Percentiles rank a stretch among this genome's conserved stretches.
Conservation (phyloP, 2,113 vertebrate genomes). For the Martes martes region DNA sequence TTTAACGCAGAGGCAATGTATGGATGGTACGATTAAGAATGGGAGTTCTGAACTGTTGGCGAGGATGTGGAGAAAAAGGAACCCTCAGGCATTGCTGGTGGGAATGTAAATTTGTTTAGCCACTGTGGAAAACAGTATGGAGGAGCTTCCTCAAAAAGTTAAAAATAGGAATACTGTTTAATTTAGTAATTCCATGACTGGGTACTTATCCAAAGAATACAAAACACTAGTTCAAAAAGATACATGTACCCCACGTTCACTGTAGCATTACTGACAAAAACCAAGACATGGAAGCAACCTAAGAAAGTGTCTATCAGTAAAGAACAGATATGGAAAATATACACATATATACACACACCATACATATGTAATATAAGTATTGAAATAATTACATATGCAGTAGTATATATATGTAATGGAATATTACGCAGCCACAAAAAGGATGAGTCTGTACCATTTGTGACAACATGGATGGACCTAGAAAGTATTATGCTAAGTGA, state of each 20-base stretch:
- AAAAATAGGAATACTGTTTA: neutral
- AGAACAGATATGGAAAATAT: neutral
- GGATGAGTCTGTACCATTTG: neutral
- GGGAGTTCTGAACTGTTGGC: neutral
- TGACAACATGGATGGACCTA: neutral
- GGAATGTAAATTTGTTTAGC: neutral
- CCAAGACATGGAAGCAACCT: neutral
- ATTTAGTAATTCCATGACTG: neutral
- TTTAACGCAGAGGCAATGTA: neutral
- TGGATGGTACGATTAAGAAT: neutral
- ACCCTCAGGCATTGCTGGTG: neutral
- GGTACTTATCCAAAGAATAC: neutral
- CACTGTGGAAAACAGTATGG: neutral
- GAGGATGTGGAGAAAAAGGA: neutral
- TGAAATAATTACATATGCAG: neutral
- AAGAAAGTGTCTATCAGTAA: neutral
- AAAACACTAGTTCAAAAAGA: neutral
- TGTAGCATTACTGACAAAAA: neutral
- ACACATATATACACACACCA: neutral
- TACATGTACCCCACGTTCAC: neutral
- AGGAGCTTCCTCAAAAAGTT: neutral
- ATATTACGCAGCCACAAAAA: neutral
- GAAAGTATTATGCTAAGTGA: neutral
- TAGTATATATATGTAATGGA: neutral
- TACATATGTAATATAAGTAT: neutral